phyloP scores from a whole-genome alignment of 2,797 vertebrate genomes.

The Propithecus perrieri region DNA sequence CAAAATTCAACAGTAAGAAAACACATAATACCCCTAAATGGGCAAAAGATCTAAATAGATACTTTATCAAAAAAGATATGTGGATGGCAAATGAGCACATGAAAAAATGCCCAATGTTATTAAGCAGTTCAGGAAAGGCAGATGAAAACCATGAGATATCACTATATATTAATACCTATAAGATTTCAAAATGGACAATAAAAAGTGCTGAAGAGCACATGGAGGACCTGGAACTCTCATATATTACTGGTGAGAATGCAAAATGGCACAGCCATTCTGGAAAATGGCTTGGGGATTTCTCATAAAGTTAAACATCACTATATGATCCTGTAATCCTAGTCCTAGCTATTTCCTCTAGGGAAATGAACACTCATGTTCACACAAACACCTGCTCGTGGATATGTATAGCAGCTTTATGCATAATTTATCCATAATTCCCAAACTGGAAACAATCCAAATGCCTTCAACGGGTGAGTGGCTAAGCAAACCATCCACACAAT shows the following conservation, averaged over 20 bases:
- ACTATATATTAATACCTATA: background rate
- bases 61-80: background rate
- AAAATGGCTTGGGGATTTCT: background rate
- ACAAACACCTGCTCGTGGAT: background rate
- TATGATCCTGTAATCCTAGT: background rate
- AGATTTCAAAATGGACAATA: background rate
- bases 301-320: background rate
- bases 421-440: background rate
- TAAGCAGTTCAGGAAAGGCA: background rate
- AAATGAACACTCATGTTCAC: background rate
- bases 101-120: background rate
- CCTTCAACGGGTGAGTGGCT: background rate
- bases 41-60: background rate
- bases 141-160: background rate
- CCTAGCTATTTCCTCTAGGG: background rate
- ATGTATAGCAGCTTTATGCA: background rate
- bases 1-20: background rate
- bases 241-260: background rate
- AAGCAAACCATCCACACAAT: too few relatives aligned
- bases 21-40: background rate
- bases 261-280: background rate
- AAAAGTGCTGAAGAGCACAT: background rate
- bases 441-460: background rate
- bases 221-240: background rate
- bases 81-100: background rate